Evolutionary conservation across 1,140 invertebrate genomes (phyloP), one percentile per base, ranked within the genome.

Genomic region (Solenopsis fugax): DNA sequence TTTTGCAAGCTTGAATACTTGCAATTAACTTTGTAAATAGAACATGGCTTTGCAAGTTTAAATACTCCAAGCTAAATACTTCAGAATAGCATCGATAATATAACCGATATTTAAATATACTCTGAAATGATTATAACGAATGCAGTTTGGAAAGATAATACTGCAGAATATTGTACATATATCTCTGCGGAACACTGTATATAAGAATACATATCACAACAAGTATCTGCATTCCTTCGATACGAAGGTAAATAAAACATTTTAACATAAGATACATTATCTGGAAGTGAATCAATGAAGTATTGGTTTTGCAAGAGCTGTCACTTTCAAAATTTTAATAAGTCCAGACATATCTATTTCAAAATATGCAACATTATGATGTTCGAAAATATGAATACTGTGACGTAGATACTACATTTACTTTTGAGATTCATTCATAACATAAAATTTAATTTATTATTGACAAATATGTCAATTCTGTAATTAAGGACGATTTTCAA

Each of bases 201-300:
- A 58, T 12, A 72, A 34, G 16, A 34, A 82, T 21, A 82, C 52
- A 60, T 72, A 72, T 81, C 52, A 67, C 64, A 67, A 67, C 5
- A 60, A 9, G 6, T 56, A 69, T 41, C 34, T 24, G 13, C n/a
- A 69, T 56, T 69, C 4, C 4, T 67, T 52, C 41, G 24, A 1
- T 29, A 50, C 37, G 12, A 80, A 65, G 12, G 2, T 18, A 41
- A 54, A 29, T 45, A 10, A 60, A 48, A 54, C 29, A 56, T 82
- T 56, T 37, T n/a, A 29, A 73, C 12, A 13, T 7, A 72, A 72
- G 37, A 71, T 29, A 29, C 10, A 41, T 58, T 56, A 21, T 56
- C 37, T 72, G 10, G 4, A 54, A 81, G 7, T 10, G 6, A 21
- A 24, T 58, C 24, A 82, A 82, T 58, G 9, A 72, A 72, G 13